A percentile compares a stretch with the other conserved stretches of the same genome.
Evolutionary conservation across 2,797 vertebrate species (phyloP).

Genomic region (Dendrocincla tyrannina): DNA sequence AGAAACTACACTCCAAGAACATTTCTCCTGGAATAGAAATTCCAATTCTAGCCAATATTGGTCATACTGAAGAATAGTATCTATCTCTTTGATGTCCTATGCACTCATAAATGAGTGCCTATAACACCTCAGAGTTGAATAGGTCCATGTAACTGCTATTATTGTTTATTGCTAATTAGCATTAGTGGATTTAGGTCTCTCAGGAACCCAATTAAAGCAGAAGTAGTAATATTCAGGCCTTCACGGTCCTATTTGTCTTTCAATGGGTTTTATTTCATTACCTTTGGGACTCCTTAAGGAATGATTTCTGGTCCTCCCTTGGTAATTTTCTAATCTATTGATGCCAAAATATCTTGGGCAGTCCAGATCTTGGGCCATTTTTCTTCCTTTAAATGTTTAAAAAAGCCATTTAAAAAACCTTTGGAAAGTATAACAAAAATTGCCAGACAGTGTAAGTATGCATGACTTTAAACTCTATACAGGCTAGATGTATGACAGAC

Average conservation of each 20-base stretch:
- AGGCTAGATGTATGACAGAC: not conserved
- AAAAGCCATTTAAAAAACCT: not conserved
- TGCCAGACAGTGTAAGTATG: not conserved
- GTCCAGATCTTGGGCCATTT: not conserved
- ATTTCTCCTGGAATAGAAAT: not conserved
- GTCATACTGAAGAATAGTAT: not conserved
- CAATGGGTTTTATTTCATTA: constrained; percentile 38
- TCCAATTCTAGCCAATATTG: not conserved
- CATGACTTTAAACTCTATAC: not conserved
- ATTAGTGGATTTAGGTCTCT: constrained; percentile 19
- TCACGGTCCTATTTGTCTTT: constrained; percentile 34
- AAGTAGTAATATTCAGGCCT: constrained; percentile 12
- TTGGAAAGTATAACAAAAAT: not conserved
- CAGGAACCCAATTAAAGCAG: not conserved
- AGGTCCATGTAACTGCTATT: constrained; percentile 14
- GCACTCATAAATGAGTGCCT: not conserved
- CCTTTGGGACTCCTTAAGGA: constrained; percentile 15
- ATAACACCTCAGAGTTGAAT: not conserved
- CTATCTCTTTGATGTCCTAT: not conserved
- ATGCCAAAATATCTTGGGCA: not conserved
- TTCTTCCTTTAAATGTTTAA: not conserved
- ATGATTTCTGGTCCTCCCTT: constrained; percentile 16
- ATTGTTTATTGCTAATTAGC: constrained; percentile 47
- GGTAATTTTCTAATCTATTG: constrained; percentile 31
- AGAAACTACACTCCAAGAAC: not conserved